phyloP scores from a whole-genome alignment of 2,113 vertebrate genomes.

The Rattus rattus region DNA sequence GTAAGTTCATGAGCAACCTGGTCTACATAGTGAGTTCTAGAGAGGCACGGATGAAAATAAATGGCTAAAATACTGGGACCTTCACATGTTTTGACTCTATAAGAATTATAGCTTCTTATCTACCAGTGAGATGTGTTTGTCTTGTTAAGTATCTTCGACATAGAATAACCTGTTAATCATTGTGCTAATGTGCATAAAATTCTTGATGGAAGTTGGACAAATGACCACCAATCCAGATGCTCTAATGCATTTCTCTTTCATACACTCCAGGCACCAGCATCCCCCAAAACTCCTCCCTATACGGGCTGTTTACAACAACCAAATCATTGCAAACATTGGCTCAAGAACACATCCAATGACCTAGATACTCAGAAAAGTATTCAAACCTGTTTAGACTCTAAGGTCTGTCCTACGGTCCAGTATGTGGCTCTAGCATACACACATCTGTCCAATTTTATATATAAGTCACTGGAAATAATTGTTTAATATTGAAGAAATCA shows the following conservation, averaged over 20 bases:
- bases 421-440: neutral
- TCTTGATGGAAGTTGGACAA: constrained; percentile 63
- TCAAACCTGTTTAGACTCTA: neutral
- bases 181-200: constrained; percentile 55
- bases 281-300: constrained; percentile 35
- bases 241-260: constrained; percentile 32
- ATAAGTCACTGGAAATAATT: constrained; percentile 46
- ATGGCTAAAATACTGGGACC: constrained; percentile 51
- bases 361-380: constrained; percentile 48
- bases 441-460: constrained; percentile 31
- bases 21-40: neutral
- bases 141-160: constrained; percentile 59
- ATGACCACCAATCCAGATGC: constrained; percentile 52
- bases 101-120: constrained; percentile 39
- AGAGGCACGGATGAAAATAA: neutral
- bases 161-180: constrained; percentile 49
- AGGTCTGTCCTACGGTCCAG: neutral
- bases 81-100: constrained; percentile 40
- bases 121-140: constrained; percentile 38
- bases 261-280: constrained; percentile 22
- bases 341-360: constrained; percentile 37
- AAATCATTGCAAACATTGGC: constrained; percentile 52
- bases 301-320: neutral
- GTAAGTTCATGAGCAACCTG: neutral
- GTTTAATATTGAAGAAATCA: neutral